Percentiles rank a stretch among this genome's conserved stretches.
Conservation (phyloP, 2,113 vertebrate genomes). For the Delphinus delphis region DNA sequence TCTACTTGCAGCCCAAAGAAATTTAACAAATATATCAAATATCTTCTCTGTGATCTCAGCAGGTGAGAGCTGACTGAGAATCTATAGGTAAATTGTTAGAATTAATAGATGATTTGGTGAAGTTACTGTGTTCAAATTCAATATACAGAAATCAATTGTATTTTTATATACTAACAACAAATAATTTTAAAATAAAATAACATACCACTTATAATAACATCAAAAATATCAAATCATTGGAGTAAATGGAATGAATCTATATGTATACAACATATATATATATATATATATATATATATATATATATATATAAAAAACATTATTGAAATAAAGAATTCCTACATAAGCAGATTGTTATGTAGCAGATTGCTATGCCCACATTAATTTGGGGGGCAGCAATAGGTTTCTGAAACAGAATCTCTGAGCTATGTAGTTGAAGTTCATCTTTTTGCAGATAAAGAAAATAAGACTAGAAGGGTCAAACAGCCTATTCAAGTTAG, state of each 20-base stretch:
- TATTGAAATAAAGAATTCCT: background rate
- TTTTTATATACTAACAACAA: background rate
- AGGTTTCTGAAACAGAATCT: background rate
- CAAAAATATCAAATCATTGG: background rate
- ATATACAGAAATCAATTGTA: background rate
- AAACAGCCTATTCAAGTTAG: background rate
- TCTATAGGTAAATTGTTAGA: background rate
- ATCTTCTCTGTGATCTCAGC: background rate
- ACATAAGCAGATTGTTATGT: background rate
- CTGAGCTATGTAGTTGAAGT: background rate
- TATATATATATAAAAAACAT: background rate
- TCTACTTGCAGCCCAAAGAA: conserved; percentile 24
- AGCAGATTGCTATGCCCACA: background rate
- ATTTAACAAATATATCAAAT: background rate
- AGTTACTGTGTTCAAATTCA: background rate
- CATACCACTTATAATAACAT: background rate
- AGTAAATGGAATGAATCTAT: background rate
- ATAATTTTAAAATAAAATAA: conserved; percentile 24
- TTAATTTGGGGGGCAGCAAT: background rate
- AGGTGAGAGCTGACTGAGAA: background rate
- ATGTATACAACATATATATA: background rate
- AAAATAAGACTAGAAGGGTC: background rate
- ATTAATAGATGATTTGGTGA: conserved; percentile 1
- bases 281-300: background rate
- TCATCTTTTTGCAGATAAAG: conserved; percentile 1